A percentile compares a stretch with the other conserved stretches of the same genome.
These are phyloP conservation scores for Melanotaenia duboulayi DNA, from an alignment of 2,113 vertebrate genomes.

Conservation along the genomic window DNA sequence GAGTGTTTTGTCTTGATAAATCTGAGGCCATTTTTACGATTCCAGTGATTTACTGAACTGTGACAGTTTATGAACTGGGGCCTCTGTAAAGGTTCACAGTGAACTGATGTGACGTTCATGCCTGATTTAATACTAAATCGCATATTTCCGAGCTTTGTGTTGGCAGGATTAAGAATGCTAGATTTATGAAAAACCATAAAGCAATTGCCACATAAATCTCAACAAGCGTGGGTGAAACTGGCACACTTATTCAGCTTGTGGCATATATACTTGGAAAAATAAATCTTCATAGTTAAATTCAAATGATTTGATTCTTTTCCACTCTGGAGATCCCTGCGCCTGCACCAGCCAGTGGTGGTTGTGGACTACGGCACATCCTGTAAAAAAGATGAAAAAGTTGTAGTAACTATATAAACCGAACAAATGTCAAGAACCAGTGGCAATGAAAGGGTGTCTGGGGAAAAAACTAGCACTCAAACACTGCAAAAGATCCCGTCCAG, in stretches of 20 bases:
- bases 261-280: neutral
- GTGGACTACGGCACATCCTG: no score
- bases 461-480: no score
- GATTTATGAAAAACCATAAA: neutral
- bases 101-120: neutral
- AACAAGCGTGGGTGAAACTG: neutral
- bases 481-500: no score
- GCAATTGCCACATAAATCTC: neutral
- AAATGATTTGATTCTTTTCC: no score
- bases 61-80: neutral
- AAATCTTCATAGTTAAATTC: neutral
- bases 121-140: conserved; percentile 7
- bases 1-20: neutral
- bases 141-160: neutral
- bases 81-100: neutral
- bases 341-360: no score
- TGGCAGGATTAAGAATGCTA: conserved; percentile 1
- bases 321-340: neutral
- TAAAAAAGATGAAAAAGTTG: no score
- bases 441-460: no score
- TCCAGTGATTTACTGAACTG: neutral
- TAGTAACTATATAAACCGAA: no score
- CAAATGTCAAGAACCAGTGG: no score
- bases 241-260: neutral
- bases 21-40: neutral